Conservation (phyloP, 2,888 invertebrate genomes). For the Pseudanteris insignis region DNA sequence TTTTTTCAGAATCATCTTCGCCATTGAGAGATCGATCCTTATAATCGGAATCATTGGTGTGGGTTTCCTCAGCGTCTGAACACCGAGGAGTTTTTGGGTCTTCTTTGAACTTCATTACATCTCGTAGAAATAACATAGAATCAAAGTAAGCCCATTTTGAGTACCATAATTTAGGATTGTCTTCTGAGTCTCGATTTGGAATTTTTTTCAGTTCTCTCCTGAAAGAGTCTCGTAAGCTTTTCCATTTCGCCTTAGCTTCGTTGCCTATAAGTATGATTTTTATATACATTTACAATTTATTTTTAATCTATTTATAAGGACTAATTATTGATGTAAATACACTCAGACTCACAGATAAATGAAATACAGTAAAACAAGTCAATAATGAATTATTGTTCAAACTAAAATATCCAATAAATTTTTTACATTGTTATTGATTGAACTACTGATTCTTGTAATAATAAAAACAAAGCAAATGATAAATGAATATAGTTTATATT, state of each 20-base stretch:
- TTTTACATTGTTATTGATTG: too few relatives aligned
- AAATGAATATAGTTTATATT: too few relatives aligned
- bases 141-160: conserved; percentile 42
- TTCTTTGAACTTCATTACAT: conserved; percentile 42
- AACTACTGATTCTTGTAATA: too few relatives aligned
- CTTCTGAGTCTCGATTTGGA: conserved; percentile 21
- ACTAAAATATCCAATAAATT: too few relatives aligned
- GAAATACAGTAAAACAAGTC: too few relatives aligned
- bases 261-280: conserved; percentile 21
- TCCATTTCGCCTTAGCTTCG: conserved; percentile 41
- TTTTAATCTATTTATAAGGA: too few relatives aligned
- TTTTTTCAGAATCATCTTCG: conserved; percentile 15
- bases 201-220: conserved; percentile 40
- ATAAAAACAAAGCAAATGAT: too few relatives aligned
- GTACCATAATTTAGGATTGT: conserved; percentile 21
- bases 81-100: conserved; percentile 26
- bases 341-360: too few relatives aligned
- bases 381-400: too few relatives aligned
- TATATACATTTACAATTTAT: too few relatives aligned
- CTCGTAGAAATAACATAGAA: conserved; percentile 30
- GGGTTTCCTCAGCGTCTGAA: conserved; percentile 33
- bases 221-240: conserved; percentile 39
- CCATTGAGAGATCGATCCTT: conserved; percentile 21
- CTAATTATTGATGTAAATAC: too few relatives aligned
- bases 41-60: conserved; percentile 34